Conservation (phyloP, 2,888 invertebrate species). For the Trichopoda pennipes region DNA sequence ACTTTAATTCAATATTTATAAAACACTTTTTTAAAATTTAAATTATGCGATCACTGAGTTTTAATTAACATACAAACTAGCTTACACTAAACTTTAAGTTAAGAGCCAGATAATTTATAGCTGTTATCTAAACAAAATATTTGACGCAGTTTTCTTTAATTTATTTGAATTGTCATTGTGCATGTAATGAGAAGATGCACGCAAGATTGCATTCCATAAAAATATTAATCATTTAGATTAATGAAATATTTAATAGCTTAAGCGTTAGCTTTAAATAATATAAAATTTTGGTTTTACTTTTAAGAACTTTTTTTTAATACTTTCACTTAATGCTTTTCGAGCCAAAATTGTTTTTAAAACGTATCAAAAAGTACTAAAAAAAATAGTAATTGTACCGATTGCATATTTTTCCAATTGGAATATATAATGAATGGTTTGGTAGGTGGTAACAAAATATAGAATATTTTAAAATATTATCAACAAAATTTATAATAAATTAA, state of each 20-base stretch:
- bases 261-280: not conserved
- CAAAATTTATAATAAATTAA: not conserved
- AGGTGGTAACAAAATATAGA: no score
- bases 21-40: slow-evolving; percentile 22
- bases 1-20: not conserved
- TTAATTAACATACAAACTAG: no score
- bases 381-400: no score
- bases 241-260: slow-evolving; percentile 7
- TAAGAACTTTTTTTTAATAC: not conserved
- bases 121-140: not conserved
- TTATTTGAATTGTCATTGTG: slow-evolving; percentile 49
- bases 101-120: slow-evolving; percentile 1
- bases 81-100: slow-evolving; percentile 37
- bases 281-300: no score
- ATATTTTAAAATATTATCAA: no score
- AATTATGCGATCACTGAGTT: slow-evolving; percentile 30
- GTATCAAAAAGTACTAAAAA: no score
- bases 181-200: slow-evolving; percentile 54
- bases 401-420: no score
- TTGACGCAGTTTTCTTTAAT: slow-evolving; percentile 20
- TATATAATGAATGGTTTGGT: no score
- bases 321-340: no score
- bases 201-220: slow-evolving; percentile 37
- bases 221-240: not conserved
- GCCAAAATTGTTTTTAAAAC: no score